phyloP scores from a whole-genome alignment of 2,113 vertebrate genomes.

The Alosa alosa region DNA sequence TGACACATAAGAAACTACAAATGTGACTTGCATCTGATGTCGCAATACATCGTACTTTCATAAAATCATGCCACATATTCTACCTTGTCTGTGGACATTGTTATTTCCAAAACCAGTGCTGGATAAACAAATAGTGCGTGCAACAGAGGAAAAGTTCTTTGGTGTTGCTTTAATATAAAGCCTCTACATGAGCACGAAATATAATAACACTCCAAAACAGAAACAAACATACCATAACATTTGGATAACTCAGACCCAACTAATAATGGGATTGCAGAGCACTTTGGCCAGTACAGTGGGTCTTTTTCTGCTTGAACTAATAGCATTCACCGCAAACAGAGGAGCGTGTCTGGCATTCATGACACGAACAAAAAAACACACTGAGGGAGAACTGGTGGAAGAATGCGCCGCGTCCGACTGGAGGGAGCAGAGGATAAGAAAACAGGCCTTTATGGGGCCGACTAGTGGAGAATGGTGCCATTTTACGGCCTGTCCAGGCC shows the following conservation, averaged over 20 bases:
- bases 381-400: background rate
- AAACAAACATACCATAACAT: background rate
- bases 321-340: background rate
- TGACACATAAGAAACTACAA: too few relatives aligned
- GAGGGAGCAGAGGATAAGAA: background rate
- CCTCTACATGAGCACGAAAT: background rate
- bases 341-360: background rate
- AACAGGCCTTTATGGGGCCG: constrained; percentile 9
- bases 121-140: too few relatives aligned
- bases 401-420: background rate
- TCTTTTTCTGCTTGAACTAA: constrained; percentile 12
- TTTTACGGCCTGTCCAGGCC: background rate
- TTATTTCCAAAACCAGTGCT: too few relatives aligned
- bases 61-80: too few relatives aligned
- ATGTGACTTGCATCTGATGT: too few relatives aligned
- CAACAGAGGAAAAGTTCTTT: too few relatives aligned
- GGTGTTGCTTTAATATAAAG: too few relatives aligned
- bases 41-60: too few relatives aligned
- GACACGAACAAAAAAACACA: background rate
- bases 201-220: background rate
- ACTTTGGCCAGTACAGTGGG: background rate
- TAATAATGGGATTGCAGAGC: background rate
- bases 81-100: too few relatives aligned
- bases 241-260: background rate
- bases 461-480: background rate